Base-by-base conservation (phyloP, 2,797 vertebrate species). In the Nasua narica region DNA sequence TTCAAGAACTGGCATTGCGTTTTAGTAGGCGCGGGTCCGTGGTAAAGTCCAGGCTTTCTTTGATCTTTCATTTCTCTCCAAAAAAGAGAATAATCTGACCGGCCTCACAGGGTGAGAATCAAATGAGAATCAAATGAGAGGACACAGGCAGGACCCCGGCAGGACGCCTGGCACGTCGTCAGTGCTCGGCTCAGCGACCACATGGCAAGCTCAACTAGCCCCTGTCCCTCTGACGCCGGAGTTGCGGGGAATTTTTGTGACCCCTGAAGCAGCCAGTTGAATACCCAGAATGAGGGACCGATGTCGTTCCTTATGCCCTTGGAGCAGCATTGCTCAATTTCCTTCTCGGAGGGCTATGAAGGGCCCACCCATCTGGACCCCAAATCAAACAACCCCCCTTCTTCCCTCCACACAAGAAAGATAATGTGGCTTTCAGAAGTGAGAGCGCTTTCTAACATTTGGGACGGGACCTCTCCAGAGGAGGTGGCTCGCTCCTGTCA, bases 31-130 rank as follows among this genome's bases (percentile, higher is more conserved):
- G 5, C 37, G 76, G 69, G 48, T 77, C 46, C 0, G 0, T 65
- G 16, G 69, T 23, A 67, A 37, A 65, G 58, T n/a, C 35, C 52
- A 82, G 10, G 9, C 65, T 90, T 54, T 91, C 56, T 72, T 52
- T 18, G 54, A 65, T 35, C 54, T 95, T 88, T 60, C 60, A 79
- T 96, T 76, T 96, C 60, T 94, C 11, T 70, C 25, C 0, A 1
- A 29, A 62, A 82, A 67, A n/a, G 35, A 29, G 52, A n/a, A 35
- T 35, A 32, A 81, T 54, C 10, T 25, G 52, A 62, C 37, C 11
- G 7, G 3, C n/a, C 8, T 35, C 29, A 32, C 72, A 37, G 3
- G 25, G 43, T n/a, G 4, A 79, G 79, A 37, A 46, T 65, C 32
- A 3, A n/a, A 25, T n/a, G 4, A 79, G 79, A 37, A 46, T 65